Evolutionary conservation across 2,113 vertebrate species (phyloP), one percentile per base, ranked within the genome.

Genomic region (Struthio camelus): DNA sequence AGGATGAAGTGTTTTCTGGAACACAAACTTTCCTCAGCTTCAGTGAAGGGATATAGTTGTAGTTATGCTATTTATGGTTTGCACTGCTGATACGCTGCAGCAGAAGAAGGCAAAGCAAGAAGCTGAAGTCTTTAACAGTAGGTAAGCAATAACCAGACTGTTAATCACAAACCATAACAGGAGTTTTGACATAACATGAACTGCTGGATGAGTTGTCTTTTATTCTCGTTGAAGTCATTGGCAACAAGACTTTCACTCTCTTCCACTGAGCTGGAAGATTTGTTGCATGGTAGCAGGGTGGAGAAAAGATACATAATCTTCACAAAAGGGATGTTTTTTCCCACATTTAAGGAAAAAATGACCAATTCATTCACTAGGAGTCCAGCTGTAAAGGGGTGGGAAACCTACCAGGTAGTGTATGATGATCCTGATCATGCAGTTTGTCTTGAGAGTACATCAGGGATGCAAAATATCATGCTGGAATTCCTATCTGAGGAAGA

Each of bases 371-470:
- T 96, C 28, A 80, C 56, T 89, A 23, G 14, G 46, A 88, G 6
- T 61, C 3, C 25, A 58, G 36, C 4, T 34, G 6, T 32, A 72
- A 84, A 67, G 24, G 7, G 6, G 7, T 3, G 9, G 16, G 8
- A 86, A 81, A 8, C 1, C 15, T 56, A n/a, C 3, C 71, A 51
- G 4, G 16, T 59, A 67, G 28, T 19, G 40, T 85, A 58, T 83
- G 64, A 40, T 1, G 0, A 3, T 36, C 56, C 17, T 59, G n/a
- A 69, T n/a, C 25, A 30, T 4, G 38, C 14, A n/a, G 11, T 69
- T 91, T 81, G 6, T 46, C 40, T 30, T 44, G 27, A 59, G 11
- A 59, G 10, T 67, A 71, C 85, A 20, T 65, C 56, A 85, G 58
- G 91, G 51, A 25, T 8, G 14, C 59, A 78, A 86, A 27, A 83